phyloP scores from a whole-genome alignment of 2,888 invertebrate species.

The Bellardia pandia region DNA sequence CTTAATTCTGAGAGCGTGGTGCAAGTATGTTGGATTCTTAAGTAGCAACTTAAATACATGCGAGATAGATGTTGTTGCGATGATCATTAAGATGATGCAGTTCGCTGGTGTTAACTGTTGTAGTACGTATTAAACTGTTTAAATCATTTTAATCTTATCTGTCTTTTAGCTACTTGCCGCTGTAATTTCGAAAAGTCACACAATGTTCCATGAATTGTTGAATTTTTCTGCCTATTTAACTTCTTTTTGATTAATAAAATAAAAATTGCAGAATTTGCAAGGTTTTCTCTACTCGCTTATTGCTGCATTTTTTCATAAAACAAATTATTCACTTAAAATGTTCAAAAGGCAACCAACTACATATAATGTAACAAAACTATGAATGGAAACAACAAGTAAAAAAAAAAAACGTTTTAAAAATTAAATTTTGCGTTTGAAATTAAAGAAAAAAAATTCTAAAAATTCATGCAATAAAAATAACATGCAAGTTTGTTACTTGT shows the following conservation, averaged over 20 bases:
- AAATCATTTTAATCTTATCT: slow-evolving; percentile 71
- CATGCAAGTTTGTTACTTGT: slow-evolving; percentile 52
- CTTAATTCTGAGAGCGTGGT: not conserved
- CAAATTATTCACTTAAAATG: slow-evolving; percentile 53
- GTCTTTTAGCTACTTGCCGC: slow-evolving; percentile 72
- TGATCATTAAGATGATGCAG: slow-evolving; percentile 25
- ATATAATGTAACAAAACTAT: not conserved
- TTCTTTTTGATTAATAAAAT: slow-evolving; percentile 64
- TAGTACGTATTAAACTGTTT: slow-evolving; percentile 66
- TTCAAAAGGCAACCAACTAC: slow-evolving; percentile 57
- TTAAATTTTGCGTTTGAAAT: slow-evolving; percentile 36
- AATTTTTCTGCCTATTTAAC: slow-evolving; percentile 69
- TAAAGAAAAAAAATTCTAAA: not conserved
- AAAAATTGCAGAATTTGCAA: slow-evolving; percentile 45
- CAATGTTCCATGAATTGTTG: slow-evolving; percentile 57
- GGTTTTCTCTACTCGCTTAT: slow-evolving; percentile 24
- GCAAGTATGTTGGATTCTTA: slow-evolving; percentile 13
- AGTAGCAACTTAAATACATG: not conserved
- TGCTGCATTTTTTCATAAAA: slow-evolving; percentile 63
- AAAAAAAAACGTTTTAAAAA: slow-evolving; percentile 2
- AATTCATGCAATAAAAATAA: slow-evolving; percentile 52
- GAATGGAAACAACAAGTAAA: not conserved
- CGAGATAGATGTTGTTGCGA: not conserved
- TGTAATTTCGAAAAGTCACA: slow-evolving; percentile 66
- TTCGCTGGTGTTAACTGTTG: slow-evolving; percentile 69